Percentiles rank a stretch among this genome's conserved stretches.
Evolutionary conservation across 2,888 invertebrate genomes (phyloP).

Genomic region (Trimorus sp.): DNA sequence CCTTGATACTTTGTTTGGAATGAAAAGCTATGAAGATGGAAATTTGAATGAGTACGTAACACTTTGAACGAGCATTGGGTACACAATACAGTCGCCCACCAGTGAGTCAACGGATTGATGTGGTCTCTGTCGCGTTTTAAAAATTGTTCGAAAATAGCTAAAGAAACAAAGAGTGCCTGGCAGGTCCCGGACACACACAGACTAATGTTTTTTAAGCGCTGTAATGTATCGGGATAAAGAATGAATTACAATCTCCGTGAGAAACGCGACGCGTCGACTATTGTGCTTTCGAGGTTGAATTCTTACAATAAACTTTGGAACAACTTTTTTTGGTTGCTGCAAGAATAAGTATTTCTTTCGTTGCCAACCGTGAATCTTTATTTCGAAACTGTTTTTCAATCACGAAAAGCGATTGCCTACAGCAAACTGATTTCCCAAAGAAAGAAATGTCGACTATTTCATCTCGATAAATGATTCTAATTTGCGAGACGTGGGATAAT

Average conservation of each 20-base stretch:
- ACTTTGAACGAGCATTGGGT: conserved; percentile 32
- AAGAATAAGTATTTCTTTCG: too few species aligned
- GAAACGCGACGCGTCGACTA: conserved; percentile 5
- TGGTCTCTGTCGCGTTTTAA: conserved; percentile 17
- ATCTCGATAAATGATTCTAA: too few species aligned
- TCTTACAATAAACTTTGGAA: too few species aligned
- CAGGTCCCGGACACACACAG: conserved; percentile 16
- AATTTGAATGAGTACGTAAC: conserved; percentile 29
- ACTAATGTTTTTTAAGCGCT: conserved; percentile 17
- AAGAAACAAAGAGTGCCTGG: conserved; percentile 32
- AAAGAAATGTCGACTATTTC: too few species aligned
- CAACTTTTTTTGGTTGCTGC: too few species aligned
- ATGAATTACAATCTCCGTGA: conserved; percentile 32
- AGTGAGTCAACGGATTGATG: conserved; percentile 31
- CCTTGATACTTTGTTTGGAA: conserved; percentile 29
- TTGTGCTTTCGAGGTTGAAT: not conserved
- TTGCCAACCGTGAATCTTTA: too few species aligned
- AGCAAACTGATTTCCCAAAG: too few species aligned
- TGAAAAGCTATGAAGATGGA: conserved; percentile 26
- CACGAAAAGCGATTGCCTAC: too few species aligned
- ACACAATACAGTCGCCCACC: conserved; percentile 28
- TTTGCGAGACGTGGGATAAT: too few species aligned
- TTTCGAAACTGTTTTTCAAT: too few species aligned
- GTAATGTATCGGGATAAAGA: conserved; percentile 35
- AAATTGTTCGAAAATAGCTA: conserved; percentile 34